Conservation (phyloP, 1,140 invertebrate species). For the Proales similis region DNA sequence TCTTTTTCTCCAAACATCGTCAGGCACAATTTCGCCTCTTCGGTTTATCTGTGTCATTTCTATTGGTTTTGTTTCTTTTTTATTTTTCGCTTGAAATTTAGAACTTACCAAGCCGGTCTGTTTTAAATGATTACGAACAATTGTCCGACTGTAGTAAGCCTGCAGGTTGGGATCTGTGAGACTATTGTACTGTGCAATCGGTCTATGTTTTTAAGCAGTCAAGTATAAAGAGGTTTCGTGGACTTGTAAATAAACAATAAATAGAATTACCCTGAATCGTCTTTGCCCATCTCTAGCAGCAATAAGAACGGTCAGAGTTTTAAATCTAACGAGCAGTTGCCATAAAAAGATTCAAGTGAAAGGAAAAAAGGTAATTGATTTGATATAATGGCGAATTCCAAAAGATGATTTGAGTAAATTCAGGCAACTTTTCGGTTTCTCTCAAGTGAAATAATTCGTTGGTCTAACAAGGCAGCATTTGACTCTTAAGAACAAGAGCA, state of each 20-base stretch:
- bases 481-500: too few species aligned
- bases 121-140: slow-evolving; percentile 45
- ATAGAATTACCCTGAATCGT: slow-evolving; percentile 30
- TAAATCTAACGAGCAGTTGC: too few species aligned
- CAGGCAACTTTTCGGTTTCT: too few species aligned
- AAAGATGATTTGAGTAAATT: too few species aligned
- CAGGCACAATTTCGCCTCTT: slow-evolving; percentile 18
- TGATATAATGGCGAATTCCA: too few species aligned
- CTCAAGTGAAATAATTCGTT: too few species aligned
- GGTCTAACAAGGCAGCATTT: too few species aligned
- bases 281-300: slow-evolving; percentile 27
- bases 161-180: slow-evolving; percentile 48
- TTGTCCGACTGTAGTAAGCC: slow-evolving; percentile 47
- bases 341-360: too few species aligned
- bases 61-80: neutral
- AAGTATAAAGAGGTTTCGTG: neutral
- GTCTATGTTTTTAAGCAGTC: slow-evolving; percentile 3
- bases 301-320: too few species aligned
- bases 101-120: slow-evolving; percentile 49
- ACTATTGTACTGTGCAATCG: slow-evolving; percentile 46
- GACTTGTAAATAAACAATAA: neutral
- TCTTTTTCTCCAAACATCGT: slow-evolving; percentile 16
- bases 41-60: slow-evolving; percentile 5
- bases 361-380: too few species aligned
- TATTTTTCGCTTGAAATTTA: neutral